Conservation (phyloP, 2,888 invertebrate species). For the Leucania comma region DNA sequence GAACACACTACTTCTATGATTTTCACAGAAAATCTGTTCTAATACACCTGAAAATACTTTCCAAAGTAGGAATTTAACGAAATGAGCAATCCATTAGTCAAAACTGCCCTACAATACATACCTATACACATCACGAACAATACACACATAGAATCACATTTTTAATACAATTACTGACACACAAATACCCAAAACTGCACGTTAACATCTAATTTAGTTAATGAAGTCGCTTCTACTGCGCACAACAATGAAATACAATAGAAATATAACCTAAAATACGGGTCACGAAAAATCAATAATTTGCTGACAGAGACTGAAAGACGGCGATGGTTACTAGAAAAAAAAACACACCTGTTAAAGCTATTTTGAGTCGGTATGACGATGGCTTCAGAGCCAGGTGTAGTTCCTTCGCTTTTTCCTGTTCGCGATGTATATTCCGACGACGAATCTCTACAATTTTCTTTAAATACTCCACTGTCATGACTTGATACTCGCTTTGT, state of each 20-base stretch:
- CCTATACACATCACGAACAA: conserved; percentile 71
- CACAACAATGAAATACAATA: conserved; percentile 82
- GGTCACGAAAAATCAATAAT: conserved; percentile 87
- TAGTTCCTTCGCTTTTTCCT: conserved; percentile 86
- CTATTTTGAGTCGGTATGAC: conserved; percentile 84
- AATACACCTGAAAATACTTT: conserved; percentile 26
- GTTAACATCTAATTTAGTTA: conserved; percentile 79
- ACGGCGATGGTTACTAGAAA: conserved; percentile 74
- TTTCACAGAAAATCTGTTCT: conserved; percentile 22
- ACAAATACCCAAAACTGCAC: conserved; percentile 74
- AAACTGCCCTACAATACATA: conserved; percentile 65
- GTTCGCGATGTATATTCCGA: conserved; percentile 84
- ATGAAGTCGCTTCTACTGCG: conserved; percentile 78
- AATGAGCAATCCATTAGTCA: conserved; percentile 36
- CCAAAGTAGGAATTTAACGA: conserved; percentile 15
- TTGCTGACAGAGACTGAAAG: conserved; percentile 76
- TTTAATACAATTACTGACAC: conserved; percentile 80
- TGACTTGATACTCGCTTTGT: conserved; percentile 91
- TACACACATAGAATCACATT: conserved; percentile 72
- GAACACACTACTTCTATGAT: background rate
- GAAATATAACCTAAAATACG: conserved; percentile 87
- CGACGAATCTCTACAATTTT: conserved; percentile 84
- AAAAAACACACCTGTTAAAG: conserved; percentile 85
- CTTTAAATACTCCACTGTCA: conserved; percentile 87
- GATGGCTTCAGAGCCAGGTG: conserved; percentile 86